Percentiles rank a stretch among this genome's conserved stretches.
Conservation (phyloP, 2,113 vertebrate species). For the Nyctibius bracteatus region DNA sequence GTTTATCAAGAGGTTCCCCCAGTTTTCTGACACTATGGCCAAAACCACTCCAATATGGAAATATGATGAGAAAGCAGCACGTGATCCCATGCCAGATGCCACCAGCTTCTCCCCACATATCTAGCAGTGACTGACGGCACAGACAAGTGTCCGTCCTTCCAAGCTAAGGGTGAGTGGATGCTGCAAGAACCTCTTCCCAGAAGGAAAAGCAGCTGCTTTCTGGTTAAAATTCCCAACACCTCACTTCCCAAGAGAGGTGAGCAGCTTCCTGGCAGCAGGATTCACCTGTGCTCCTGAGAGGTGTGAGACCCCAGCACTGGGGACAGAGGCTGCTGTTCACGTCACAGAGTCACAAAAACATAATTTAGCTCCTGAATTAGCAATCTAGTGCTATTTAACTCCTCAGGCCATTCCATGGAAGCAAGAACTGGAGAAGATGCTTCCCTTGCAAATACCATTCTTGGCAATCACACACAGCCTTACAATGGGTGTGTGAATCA, state of each 20-base stretch:
- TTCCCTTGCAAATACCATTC: neutral
- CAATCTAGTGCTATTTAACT: neutral
- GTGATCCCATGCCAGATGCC: neutral
- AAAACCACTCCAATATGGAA: neutral
- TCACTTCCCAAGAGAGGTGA: fast-evolving
- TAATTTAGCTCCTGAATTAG: neutral
- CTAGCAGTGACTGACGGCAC: neutral
- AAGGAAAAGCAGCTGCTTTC: neutral
- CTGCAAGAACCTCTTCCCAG: neutral
- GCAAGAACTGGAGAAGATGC: neutral
- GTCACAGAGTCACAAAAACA: neutral
- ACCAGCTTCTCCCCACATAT: neutral
- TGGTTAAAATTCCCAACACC: neutral
- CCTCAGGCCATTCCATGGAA: neutral
- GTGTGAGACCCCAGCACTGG: neutral
- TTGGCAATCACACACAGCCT: neutral
- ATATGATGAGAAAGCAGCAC: neutral
- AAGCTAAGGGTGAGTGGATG: neutral
- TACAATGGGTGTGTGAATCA: fast-evolving
- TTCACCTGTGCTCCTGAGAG: neutral
- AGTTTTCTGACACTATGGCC: neutral
- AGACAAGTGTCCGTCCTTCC: neutral
- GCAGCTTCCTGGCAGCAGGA: neutral
- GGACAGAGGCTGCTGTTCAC: neutral
- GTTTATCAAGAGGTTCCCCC: neutral